phyloP scores from a whole-genome alignment of 2,888 invertebrate genomes.

The Kryphioiulus occultus region DNA sequence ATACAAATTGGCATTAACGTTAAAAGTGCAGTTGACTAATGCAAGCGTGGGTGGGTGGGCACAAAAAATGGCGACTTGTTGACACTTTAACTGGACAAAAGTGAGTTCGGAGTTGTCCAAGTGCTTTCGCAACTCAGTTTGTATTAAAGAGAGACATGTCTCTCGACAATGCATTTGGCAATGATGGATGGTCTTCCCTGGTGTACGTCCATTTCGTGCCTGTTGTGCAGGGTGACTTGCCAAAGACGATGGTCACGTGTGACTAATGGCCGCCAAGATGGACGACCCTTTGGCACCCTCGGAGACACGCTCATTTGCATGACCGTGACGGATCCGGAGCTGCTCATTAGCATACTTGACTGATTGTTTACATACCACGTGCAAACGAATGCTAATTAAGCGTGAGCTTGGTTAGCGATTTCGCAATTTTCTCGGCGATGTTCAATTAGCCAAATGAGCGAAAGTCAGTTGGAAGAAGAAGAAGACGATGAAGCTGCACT shows the following conservation, averaged over 20 bases:
- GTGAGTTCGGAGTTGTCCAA: neutral
- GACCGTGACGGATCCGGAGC: constrained; percentile 4
- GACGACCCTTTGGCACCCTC: neutral
- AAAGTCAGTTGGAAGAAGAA: neutral
- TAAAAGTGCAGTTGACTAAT: neutral
- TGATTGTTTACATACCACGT: constrained; percentile 9
- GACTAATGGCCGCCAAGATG: neutral
- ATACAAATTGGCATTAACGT: constrained; percentile 26
- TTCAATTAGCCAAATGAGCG: constrained; percentile 4
- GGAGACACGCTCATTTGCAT: neutral
- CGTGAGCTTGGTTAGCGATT: constrained; percentile 20
- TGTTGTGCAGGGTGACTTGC: neutral
- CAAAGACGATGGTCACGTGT: neutral
- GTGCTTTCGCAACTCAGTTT: neutral
- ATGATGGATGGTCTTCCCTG: neutral
- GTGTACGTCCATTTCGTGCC: neutral
- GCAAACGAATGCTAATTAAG: constrained; percentile 32
- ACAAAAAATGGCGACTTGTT: neutral
- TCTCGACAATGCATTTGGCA: neutral
- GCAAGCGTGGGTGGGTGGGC: neutral
- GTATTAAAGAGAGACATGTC: constrained; percentile 13
- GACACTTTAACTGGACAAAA: constrained; percentile 4
- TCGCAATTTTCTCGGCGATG: neutral
- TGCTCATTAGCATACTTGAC: constrained; percentile 23
- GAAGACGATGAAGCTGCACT: too few relatives aligned